These are phyloP conservation scores for Pollicipes pollicipes DNA, from an alignment of 1,140 invertebrate species.

Conservation along the genomic window DNA sequence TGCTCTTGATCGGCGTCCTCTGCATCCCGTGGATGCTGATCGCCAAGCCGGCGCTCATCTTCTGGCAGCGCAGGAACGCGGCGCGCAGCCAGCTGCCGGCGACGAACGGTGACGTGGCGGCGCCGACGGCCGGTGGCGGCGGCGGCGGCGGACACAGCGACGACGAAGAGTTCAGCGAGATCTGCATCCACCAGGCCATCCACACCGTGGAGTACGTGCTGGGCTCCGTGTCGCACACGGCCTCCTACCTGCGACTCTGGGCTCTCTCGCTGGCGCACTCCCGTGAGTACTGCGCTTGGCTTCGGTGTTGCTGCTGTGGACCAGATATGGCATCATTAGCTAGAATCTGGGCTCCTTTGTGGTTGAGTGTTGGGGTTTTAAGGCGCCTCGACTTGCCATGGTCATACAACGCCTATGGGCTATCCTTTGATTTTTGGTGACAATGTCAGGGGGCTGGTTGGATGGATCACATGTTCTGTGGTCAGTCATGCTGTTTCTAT, in stretches of 20 bases:
- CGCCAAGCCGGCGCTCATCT: constrained; percentile 68
- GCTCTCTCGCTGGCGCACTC: constrained; percentile 85
- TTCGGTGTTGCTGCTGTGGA: too few relatives aligned
- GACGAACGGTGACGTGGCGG: background rate
- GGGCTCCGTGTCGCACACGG: constrained; percentile 88
- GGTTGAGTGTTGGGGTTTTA: constrained; percentile 3
- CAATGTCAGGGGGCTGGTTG: too few relatives aligned
- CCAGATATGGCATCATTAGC: background rate
- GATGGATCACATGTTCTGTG: too few relatives aligned
- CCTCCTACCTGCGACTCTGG: constrained; percentile 90
- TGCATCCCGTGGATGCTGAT: constrained; percentile 86
- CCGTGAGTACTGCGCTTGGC: constrained; percentile 39
- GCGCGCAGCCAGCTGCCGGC: background rate
- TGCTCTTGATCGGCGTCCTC: constrained; percentile 51
- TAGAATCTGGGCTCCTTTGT: background rate
- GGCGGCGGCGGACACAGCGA: constrained; percentile 28
- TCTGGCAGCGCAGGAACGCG: constrained; percentile 18
- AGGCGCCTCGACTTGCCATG: too few relatives aligned
- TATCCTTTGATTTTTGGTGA: too few relatives aligned
- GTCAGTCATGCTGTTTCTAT: too few relatives aligned
- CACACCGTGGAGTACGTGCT: constrained; percentile 95
- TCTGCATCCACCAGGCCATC: constrained; percentile 81
- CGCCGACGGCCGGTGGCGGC: constrained; percentile 5
- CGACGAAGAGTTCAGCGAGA: constrained; percentile 53
- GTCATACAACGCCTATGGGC: too few relatives aligned